Percentiles rank a stretch among this genome's conserved stretches.
phyloP scores from a whole-genome alignment of 2,113 vertebrate species.

The Ornithorhynchus anatinus region DNA sequence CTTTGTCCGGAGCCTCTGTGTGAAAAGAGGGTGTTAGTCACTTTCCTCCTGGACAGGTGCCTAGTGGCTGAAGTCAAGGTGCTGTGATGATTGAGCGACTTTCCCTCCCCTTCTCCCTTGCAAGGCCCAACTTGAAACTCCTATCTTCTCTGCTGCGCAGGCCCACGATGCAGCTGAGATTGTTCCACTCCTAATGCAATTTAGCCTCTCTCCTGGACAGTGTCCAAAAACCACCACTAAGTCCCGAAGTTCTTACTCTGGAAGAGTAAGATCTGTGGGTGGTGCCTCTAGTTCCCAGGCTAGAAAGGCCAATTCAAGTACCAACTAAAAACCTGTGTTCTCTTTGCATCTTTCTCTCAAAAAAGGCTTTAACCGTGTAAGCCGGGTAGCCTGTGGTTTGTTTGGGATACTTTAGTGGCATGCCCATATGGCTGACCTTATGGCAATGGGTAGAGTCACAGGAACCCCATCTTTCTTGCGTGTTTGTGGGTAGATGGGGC shows the following conservation, averaged over 20 bases:
- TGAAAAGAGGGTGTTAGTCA: slow-evolving; percentile 14
- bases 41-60: slow-evolving; percentile 10
- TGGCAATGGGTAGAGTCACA: too few relatives aligned
- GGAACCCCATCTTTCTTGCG: too few relatives aligned
- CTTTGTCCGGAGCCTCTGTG: not conserved
- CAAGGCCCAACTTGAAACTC: not conserved
- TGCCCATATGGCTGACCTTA: too few relatives aligned
- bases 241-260: not conserved
- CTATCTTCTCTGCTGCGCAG: not conserved
- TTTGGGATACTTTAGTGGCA: too few relatives aligned
- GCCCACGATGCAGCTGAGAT: not conserved
- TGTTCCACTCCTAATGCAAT: not conserved
- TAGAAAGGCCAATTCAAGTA: too few relatives aligned
- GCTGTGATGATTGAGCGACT: not conserved
- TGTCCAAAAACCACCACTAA: not conserved
- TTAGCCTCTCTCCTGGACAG: not conserved
- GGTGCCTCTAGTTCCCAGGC: too few relatives aligned
- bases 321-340: too few relatives aligned
- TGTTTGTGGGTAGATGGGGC: too few relatives aligned
- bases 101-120: too few relatives aligned
- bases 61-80: not conserved
- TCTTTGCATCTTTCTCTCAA: too few relatives aligned
- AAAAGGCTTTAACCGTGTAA: too few relatives aligned
- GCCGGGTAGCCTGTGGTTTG: too few relatives aligned
- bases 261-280: not conserved